Conservation (phyloP, 2,113 vertebrate species). For the Hippocampus zosterae region DNA sequence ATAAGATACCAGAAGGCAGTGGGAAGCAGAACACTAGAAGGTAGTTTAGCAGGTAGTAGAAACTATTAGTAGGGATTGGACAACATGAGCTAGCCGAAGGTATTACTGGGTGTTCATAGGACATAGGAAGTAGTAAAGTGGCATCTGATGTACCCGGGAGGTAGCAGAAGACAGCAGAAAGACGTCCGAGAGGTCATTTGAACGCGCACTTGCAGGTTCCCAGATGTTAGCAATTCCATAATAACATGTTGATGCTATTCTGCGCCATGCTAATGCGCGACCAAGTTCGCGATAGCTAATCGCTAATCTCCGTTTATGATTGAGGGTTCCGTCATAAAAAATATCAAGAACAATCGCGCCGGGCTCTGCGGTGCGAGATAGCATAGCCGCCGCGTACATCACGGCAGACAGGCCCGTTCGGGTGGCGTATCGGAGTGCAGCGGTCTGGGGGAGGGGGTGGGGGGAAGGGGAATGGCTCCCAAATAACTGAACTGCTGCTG, state of each 20-base stretch:
- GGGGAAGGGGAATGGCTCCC: neutral
- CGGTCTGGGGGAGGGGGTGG: neutral
- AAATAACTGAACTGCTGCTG: slow-evolving; percentile 37
- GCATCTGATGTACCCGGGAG: neutral
- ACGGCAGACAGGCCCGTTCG: slow-evolving; percentile 66
- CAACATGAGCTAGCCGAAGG: too few species aligned
- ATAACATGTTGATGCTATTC: slow-evolving; percentile 65
- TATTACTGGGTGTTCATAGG: too few species aligned
- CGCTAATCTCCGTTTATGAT: slow-evolving; percentile 74
- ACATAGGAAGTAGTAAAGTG: too few species aligned
- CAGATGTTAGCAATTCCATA: slow-evolving; percentile 54
- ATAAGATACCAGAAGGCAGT: too few species aligned
- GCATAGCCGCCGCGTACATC: slow-evolving; percentile 67
- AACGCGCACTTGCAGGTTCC: slow-evolving; percentile 8
- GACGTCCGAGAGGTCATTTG: slow-evolving; percentile 61
- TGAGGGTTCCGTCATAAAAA: slow-evolving; percentile 78
- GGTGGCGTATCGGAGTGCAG: slow-evolving; percentile 14
- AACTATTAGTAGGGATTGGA: too few species aligned
- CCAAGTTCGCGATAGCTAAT: slow-evolving; percentile 21
- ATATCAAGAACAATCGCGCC: slow-evolving; percentile 76
- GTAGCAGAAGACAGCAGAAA: neutral
- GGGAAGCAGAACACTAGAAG: too few species aligned
- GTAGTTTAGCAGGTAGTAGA: too few species aligned
- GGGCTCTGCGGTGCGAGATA: slow-evolving; percentile 73
- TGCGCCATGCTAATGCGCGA: slow-evolving; percentile 20